phyloP scores from a whole-genome alignment of 2,888 invertebrate species.

The Orthonevra nobilis region DNA sequence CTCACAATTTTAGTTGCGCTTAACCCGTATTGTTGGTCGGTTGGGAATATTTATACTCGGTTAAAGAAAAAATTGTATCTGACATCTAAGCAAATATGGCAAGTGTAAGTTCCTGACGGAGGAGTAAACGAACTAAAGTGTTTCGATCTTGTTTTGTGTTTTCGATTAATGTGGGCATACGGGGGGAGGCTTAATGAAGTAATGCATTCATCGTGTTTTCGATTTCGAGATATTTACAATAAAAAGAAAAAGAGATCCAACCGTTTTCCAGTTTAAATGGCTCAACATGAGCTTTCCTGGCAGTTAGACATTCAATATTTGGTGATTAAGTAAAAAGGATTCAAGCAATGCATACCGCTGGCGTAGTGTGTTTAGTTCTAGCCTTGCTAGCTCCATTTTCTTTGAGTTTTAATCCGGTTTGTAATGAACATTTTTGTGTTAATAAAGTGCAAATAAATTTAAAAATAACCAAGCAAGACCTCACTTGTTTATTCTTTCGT shows the following conservation, averaged over 20 bases:
- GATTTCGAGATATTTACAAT: background rate
- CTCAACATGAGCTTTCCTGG: conserved; percentile 48
- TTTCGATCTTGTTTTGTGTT: conserved; percentile 17
- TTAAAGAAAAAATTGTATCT: background rate
- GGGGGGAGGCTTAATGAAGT: conserved; percentile 27
- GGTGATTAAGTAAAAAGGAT: conserved; percentile 41
- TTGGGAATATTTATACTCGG: conserved; percentile 21
- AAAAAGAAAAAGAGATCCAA: no score
- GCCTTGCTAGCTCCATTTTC: conserved; percentile 15
- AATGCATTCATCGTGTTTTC: conserved; percentile 45
- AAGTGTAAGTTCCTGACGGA: conserved; percentile 56
- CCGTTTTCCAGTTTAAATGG: background rate
- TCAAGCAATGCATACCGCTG: conserved; percentile 37
- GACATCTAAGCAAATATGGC: conserved; percentile 58
- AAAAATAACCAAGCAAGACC: no score
- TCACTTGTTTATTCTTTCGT: no score
- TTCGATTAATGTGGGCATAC: conserved; percentile 27
- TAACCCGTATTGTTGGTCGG: background rate
- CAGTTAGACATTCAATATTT: background rate
- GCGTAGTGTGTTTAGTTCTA: conserved; percentile 20
- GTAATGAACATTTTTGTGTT: conserved; percentile 1
- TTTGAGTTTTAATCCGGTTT: conserved; percentile 31
- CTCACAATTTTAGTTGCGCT: conserved; percentile 34
- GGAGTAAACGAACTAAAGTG: conserved; percentile 5
- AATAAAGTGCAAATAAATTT: no score